Evolutionary conservation across 2,797 vertebrate genomes (phyloP), one percentile per base, ranked within the genome.

Genomic region (Erpetoichthys calabaricus): DNA sequence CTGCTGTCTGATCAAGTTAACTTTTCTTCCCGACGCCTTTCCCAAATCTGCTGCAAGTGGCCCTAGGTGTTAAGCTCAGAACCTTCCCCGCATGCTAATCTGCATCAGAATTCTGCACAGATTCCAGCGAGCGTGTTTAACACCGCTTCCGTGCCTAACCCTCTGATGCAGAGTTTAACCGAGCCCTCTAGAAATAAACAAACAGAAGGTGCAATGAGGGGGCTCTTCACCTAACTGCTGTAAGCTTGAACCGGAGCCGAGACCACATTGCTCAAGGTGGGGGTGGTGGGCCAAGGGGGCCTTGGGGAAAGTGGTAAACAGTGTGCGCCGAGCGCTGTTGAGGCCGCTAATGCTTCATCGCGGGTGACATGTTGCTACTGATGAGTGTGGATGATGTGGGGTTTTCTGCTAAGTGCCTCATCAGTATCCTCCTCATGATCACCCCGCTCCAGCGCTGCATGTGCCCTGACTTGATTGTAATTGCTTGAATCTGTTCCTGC

Each of bases 401-500:
- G 87, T 88, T 89, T 90, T 83, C 81, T 80, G 87, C 89, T 97
- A 97, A 99, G 94, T 96, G 91, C 89, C 91, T 99, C 94, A 98
- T 99, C 94, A 98, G 92, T 93, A 98, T 94, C 92, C 94, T 91
- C 89, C 93, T 97, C 95, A 96, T 92, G 94, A 89, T 73, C 84
- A 87, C 91, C 87, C 84, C 85, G 88, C 91, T 91, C 86, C 87
- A 89, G 90, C 90, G 87, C 89, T 89, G 91, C 91, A 91, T 93
- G 93, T 90, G 91, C 93, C 88, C 93, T 96, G 94, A 96, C 93
- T 98, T 99, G 94, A 98, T 99, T 99, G 94, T 99, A 99, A 99
- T 99, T 99, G 95, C 94, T 88, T 91, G 92, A 98, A 98, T 98
- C 94, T 86, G 86, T 92, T 95, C 95, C 95, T 83, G 94, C 92